phyloP scores from a whole-genome alignment of 2,113 vertebrate genomes.

The Struthidea cinerea region DNA sequence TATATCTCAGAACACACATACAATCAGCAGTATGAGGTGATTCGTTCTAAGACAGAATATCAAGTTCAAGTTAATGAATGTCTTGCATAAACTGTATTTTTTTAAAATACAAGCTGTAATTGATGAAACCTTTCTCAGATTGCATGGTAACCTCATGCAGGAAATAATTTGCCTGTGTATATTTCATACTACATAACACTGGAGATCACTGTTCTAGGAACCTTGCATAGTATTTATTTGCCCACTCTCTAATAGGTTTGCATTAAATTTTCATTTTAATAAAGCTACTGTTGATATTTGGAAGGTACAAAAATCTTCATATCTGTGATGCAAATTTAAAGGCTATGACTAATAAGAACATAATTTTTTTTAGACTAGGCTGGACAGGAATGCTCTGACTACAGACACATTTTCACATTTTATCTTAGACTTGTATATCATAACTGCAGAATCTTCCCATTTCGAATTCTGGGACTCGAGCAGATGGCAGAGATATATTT shows the following conservation, averaged over 20 bases:
- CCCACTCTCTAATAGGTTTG: not conserved
- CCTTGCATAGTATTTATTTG: not conserved
- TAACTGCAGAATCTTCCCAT: not conserved
- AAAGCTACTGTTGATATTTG: not conserved
- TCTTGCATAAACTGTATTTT: not conserved
- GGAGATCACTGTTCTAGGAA: not conserved
- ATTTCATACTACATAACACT: not conserved
- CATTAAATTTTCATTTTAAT: not conserved
- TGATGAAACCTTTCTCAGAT: not conserved
- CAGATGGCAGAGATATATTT: conserved; percentile 51
- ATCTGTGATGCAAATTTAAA: not conserved
- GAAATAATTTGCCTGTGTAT: not conserved
- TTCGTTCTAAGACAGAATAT: not conserved
- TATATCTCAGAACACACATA: not conserved
- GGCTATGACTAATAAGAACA: not conserved
- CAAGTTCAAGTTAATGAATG: not conserved
- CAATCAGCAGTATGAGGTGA: not conserved
- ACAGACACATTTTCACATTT: conserved; percentile 19
- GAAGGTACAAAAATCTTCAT: not conserved
- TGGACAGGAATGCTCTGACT: not conserved
- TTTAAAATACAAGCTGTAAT: not conserved
- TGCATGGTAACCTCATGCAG: not conserved
- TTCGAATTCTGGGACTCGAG: not conserved
- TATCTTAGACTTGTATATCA: not conserved
- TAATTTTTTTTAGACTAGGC: not conserved